Evolutionary conservation across 2,113 vertebrate genomes (phyloP).

Genomic region (Scatophagus argus): DNA sequence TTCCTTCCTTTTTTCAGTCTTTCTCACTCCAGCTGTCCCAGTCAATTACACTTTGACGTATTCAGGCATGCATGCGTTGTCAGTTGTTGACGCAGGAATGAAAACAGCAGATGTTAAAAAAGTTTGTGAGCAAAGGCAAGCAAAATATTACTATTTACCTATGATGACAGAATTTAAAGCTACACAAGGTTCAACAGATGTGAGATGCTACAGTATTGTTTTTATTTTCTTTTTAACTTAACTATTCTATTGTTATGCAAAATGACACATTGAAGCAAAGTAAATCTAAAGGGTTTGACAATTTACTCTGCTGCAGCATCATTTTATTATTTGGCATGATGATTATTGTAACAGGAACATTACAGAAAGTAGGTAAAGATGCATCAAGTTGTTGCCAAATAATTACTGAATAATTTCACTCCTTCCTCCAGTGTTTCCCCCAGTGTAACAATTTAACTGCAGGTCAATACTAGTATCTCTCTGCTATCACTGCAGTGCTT

Average conservation of each 20-base stretch:
- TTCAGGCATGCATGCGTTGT: not conserved
- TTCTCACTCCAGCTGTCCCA: not conserved
- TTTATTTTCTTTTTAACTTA: not conserved
- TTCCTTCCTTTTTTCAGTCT: not conserved
- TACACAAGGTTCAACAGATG: not conserved
- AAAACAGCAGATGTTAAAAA: not conserved
- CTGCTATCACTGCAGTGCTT: not conserved
- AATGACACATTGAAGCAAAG: not conserved
- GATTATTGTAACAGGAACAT: constrained; percentile 22
- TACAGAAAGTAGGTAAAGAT: constrained; percentile 8
- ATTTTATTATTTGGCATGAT: too few species aligned
- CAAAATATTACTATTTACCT: not conserved
- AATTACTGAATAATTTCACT: constrained; percentile 15
- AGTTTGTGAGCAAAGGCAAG: too few species aligned
- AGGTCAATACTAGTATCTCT: constrained; percentile 4
- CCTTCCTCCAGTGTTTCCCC: constrained; percentile 5
- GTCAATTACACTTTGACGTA: not conserved
- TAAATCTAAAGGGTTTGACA: not conserved
- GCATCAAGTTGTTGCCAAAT: constrained; percentile 5
- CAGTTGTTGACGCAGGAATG: not conserved
- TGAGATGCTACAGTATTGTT: not conserved
- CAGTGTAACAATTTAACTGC: not conserved
- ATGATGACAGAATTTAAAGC: not conserved
- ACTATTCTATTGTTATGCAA: not conserved
- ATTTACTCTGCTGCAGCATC: not conserved